A percentile compares a stretch with the other conserved stretches of the same genome.
Evolutionary conservation across 35 echinoderm and acorn worm genomes (phyloP).

Genomic region (Patiria miniata): DNA sequence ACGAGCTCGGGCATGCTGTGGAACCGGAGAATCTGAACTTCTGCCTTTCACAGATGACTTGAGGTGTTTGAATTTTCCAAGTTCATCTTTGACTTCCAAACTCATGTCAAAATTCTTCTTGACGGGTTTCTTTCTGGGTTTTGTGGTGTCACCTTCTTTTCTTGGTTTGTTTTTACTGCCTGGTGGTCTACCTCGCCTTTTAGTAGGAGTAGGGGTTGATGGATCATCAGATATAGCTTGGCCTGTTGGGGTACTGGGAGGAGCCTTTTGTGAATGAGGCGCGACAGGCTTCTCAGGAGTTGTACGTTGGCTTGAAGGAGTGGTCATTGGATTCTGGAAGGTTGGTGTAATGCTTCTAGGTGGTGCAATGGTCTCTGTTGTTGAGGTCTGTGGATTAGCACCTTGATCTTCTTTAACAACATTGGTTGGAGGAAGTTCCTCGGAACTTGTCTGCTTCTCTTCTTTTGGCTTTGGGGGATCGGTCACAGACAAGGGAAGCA

Average conservation of each 20-base stretch:
- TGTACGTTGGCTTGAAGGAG: constrained; percentile 17
- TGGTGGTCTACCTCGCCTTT: constrained; percentile 64
- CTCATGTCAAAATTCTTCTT: constrained; percentile 37
- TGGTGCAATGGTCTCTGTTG: constrained; percentile 9
- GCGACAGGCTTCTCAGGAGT: neutral
- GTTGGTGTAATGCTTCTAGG: constrained; percentile 35
- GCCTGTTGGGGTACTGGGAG: constrained; percentile 27
- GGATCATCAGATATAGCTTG: constrained; percentile 29
- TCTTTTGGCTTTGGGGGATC: neutral
- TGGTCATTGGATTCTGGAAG: constrained; percentile 54
- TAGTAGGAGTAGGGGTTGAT: constrained; percentile 37
- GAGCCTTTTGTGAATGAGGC: constrained; percentile 17
- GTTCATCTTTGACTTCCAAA: constrained; percentile 42
- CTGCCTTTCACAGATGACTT: neutral
- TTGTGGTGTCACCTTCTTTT: constrained; percentile 41
- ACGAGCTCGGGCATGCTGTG: constrained; percentile 17
- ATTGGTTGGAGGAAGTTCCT: neutral
- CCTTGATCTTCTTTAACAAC: neutral
- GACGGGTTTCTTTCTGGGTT: constrained; percentile 30
- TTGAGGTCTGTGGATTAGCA: neutral
- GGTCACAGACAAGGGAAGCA: neutral
- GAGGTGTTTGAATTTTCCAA: constrained; percentile 71
- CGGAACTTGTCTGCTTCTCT: constrained; percentile 12
- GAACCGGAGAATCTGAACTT: constrained; percentile 6
- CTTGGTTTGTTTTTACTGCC: constrained; percentile 71